These are phyloP conservation scores for Seriola aureovittata DNA, from an alignment of 2,113 vertebrate genomes.

Conservation along the genomic window DNA sequence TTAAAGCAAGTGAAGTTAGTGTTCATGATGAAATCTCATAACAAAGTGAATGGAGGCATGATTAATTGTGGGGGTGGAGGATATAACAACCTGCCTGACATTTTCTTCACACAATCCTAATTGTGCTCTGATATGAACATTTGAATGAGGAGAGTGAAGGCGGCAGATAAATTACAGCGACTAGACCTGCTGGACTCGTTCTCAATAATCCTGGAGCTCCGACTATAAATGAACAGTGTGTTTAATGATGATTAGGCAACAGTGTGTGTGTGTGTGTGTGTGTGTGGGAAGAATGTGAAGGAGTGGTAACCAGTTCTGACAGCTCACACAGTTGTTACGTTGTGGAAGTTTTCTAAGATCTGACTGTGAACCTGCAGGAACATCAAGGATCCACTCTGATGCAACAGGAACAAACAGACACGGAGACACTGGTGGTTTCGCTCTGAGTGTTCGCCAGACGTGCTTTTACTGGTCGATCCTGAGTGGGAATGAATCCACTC, in stretches of 20 bases:
- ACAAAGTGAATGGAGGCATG: not conserved
- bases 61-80: not conserved
- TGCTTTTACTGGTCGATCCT: not conserved
- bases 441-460: too few relatives aligned
- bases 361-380: not conserved
- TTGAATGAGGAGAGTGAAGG: not conserved
- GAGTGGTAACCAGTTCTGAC: slow-evolving; percentile 40
- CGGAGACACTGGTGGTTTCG: not conserved
- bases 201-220: slow-evolving; percentile 7
- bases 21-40: not conserved
- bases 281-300: slow-evolving; percentile 25
- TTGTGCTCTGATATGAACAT: slow-evolving; percentile 1
- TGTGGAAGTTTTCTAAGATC: too few relatives aligned
- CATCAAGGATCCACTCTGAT: not conserved
- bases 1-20: too few relatives aligned
- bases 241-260: slow-evolving; percentile 33
- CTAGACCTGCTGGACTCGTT: slow-evolving; percentile 50
- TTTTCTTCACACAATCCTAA: not conserved
- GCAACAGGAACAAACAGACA: not conserved
- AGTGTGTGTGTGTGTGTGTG: slow-evolving; percentile 20
- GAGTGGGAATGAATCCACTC: not conserved
- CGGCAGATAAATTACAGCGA: not conserved
- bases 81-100: too few relatives aligned
- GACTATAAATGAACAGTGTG: not conserved
- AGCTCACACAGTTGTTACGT: not conserved